Evolutionary conservation across 2,888 invertebrate species (phyloP), one percentile per base, ranked within the genome.

Genomic region (Mechanitis messenoides): DNA sequence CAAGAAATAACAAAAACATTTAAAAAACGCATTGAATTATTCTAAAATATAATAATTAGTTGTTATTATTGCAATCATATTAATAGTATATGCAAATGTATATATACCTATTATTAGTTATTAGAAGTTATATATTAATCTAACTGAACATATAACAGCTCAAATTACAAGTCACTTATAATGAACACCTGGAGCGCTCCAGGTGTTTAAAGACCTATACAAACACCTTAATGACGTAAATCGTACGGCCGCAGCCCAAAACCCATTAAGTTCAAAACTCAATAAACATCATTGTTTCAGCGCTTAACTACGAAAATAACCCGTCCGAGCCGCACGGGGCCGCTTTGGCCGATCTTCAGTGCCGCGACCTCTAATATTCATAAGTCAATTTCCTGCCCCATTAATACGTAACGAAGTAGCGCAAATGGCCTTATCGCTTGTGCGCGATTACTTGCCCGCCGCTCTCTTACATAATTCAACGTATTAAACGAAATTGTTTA

Each of bases 401-500:
- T 90, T 90, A 90, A 90, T 90, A 90, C 87, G 90, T 90, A 89
- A 90, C 90, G 90, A 89, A 87, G 89, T 86, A 87, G 87, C 88
- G 87, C 88, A 90, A 90, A 90, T 90, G 90, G 88, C 87, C 87
- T 90, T 90, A 90, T 90, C 90, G 90, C 87, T 88, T 87, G 88
- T 87, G 89, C 90, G 81, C 90, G 89, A 89, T 90, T 90, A 90
- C 89, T 88, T 86, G 87, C 85, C 77, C 84, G 87, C 88, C 88
- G 84, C 85, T 84, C 86, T 87, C 89, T 90, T 90, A 90, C 90
- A 90, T 90, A 90, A 90, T 90, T 90, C 90, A 90, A 90, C 90
- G 90, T 90, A 90, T 90, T 91, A 90, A 90, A 90, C 90, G 90
- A 90, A 91, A 91, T 91, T 90, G 91, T 91, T 91, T 91, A 91